phyloP scores from a whole-genome alignment of 2,113 vertebrate genomes.

The Lethenteron reissneri region DNA sequence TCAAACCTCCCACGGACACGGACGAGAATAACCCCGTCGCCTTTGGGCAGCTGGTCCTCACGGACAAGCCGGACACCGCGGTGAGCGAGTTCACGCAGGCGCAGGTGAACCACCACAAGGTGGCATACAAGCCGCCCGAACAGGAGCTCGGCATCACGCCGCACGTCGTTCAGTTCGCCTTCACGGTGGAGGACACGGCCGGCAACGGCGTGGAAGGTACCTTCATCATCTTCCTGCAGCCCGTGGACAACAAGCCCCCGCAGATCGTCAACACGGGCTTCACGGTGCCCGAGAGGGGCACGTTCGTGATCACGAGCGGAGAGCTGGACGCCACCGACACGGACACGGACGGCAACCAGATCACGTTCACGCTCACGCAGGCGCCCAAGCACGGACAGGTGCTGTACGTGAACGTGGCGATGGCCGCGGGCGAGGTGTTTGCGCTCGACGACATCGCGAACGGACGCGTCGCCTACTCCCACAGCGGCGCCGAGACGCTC shows the following conservation, averaged over 20 bases:
- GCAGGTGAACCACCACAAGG: slow-evolving; percentile 22
- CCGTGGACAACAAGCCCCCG: slow-evolving; percentile 21
- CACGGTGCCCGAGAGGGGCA: slow-evolving; percentile 15
- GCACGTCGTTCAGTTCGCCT: slow-evolving; percentile 21
- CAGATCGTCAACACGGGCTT: slow-evolving; percentile 23
- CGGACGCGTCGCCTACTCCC: slow-evolving; percentile 27
- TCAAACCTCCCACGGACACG: slow-evolving; percentile 19
- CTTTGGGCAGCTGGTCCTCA: slow-evolving; percentile 20
- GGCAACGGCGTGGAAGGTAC: slow-evolving; percentile 18
- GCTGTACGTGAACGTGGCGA: slow-evolving; percentile 30
- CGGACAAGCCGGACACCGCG: slow-evolving; percentile 13
- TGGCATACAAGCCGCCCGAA: slow-evolving; percentile 19
- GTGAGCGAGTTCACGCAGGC: slow-evolving; percentile 22
- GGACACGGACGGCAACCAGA: slow-evolving; percentile 37
- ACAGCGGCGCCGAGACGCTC: slow-evolving; percentile 14
- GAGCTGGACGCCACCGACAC: slow-evolving; percentile 38
- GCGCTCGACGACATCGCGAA: slow-evolving; percentile 29
- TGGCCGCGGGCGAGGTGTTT: slow-evolving; percentile 37
- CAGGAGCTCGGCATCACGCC: slow-evolving; percentile 19
- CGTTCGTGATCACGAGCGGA: slow-evolving; percentile 18
- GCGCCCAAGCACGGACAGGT: slow-evolving; percentile 30
- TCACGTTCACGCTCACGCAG: slow-evolving; percentile 26
- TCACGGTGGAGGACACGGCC: slow-evolving; percentile 20
- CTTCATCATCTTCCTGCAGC: slow-evolving; percentile 23
- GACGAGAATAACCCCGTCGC: slow-evolving; percentile 18